Base-by-base conservation (phyloP, 2,888 invertebrate genomes). In the Tachina grossa region DNA sequence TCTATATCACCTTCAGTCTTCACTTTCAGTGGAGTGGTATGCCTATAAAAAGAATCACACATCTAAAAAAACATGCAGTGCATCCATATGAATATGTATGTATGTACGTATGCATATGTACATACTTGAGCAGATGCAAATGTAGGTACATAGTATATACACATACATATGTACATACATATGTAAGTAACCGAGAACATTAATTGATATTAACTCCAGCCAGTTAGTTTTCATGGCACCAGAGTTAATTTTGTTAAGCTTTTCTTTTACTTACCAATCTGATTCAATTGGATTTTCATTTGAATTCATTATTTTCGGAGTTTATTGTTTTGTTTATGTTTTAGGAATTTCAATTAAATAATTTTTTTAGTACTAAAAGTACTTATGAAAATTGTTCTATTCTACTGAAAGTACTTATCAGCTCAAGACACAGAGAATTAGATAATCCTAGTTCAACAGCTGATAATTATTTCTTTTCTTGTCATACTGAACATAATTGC, bases 281-380 rank as follows among this genome's bases (percentile, higher is more conserved):
- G 89, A 89, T 72, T 92, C 92, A 1, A 90, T 91, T 0, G 91
- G 89, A 77, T 91, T 90, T 74, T 89, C 90, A 39, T 89, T 89
- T 83, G 90, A 89, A 87, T 89, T 91, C 91, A 91, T 91, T 68
- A 14, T 59, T 31, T 65, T 51, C 39, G 9, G 9, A 16, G 31
- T 63, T 49, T n/a, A 39, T 16, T 9, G 8, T 51, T 59, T 59
- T 61, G 66, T 59, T 59, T 74, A 63, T 79, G 22, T 39, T 53
- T 47, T 39, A 43, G 13, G 22, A 22, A n/a, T 51, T 39, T 5
- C 0, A 22, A 45, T 47, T 39, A 66, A 72, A 49, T 19, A 10
- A 47, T 39, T 53, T 69, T 63, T 19, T 53, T 55, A 71, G 76
- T 82, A 82, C 82, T 77, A 76, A 75, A 76, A 59, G 82, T 82